Percentiles rank a stretch among this genome's conserved stretches.
Conservation (phyloP, 2,888 invertebrate genomes). For the Drosophila helvetica region DNA sequence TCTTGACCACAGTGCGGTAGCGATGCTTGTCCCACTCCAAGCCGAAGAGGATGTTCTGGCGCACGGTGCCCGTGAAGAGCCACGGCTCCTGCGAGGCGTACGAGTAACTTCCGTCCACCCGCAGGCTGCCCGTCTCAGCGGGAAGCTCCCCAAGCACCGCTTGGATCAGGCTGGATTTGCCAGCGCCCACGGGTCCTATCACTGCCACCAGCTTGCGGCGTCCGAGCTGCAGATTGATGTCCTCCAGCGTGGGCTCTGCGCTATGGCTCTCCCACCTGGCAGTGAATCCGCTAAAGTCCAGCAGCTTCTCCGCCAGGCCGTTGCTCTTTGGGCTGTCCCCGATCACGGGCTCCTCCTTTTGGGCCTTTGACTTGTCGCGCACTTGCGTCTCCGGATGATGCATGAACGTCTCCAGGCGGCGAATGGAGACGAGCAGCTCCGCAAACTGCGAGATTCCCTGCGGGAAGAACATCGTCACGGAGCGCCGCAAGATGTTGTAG, state of each 20-base stretch:
- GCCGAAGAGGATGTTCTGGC: slow-evolving; percentile 87
- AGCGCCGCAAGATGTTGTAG: slow-evolving; percentile 92
- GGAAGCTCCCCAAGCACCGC: slow-evolving; percentile 85
- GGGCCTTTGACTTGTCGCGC: slow-evolving; percentile 64
- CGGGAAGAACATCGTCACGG: slow-evolving; percentile 95
- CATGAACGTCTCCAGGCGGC: slow-evolving; percentile 86
- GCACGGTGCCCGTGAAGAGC: slow-evolving; percentile 88
- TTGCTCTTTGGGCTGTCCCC: slow-evolving; percentile 51
- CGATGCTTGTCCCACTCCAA: slow-evolving; percentile 86
- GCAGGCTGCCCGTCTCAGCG: slow-evolving; percentile 84
- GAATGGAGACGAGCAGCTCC: slow-evolving; percentile 87
- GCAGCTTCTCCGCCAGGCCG: slow-evolving; percentile 65
- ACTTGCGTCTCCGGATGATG: slow-evolving; percentile 86
- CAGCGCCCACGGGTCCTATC: slow-evolving; percentile 89
- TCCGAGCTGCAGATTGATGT: slow-evolving; percentile 87
- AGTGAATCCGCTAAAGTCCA: slow-evolving; percentile 86
- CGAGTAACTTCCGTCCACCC: slow-evolving; percentile 86
- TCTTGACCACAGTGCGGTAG: slow-evolving; percentile 85
- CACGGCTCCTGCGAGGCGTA: slow-evolving; percentile 94
- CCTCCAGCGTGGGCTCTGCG: slow-evolving; percentile 87
- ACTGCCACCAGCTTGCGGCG: slow-evolving; percentile 87
- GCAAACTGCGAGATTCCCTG: slow-evolving; percentile 87
- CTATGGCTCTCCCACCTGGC: slow-evolving; percentile 88
- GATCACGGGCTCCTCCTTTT: slow-evolving; percentile 50
- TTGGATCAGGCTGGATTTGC: slow-evolving; percentile 86